A percentile compares a stretch with the other conserved stretches of the same genome.
These are phyloP conservation scores for Thalpophila matura DNA, from an alignment of 2,888 invertebrate species.

Conservation along the genomic window DNA sequence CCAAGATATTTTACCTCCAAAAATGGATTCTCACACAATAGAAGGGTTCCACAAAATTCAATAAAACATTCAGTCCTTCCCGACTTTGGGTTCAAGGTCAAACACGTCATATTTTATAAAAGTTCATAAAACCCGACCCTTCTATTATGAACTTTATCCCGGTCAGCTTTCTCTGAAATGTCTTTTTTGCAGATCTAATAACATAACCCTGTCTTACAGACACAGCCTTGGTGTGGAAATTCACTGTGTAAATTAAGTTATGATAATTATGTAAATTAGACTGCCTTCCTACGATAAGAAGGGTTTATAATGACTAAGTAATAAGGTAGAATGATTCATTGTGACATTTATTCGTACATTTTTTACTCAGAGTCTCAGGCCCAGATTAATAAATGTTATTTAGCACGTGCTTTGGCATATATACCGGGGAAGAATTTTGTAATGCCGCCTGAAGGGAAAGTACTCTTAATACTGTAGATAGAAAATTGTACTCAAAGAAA, in stretches of 20 bases:
- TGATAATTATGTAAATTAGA: neutral
- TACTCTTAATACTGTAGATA: too few species aligned
- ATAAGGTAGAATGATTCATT: too few species aligned
- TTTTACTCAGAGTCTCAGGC: too few species aligned
- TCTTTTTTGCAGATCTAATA: constrained; percentile 14
- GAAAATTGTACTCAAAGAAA: too few species aligned
- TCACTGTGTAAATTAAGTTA: neutral
- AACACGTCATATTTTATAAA: constrained; percentile 36
- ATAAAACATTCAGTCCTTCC: constrained; percentile 23
- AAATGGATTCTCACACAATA: constrained; percentile 19
- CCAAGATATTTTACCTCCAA: neutral
- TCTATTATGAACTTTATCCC: constrained; percentile 14
- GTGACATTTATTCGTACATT: too few species aligned
- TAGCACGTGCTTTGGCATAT: too few species aligned
- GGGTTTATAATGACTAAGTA: too few species aligned
- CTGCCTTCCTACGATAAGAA: neutral
- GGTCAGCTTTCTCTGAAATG: constrained; percentile 12
- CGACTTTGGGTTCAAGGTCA: constrained; percentile 15
- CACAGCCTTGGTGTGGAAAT: neutral
- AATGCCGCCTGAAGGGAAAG: too few species aligned
- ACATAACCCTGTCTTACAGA: neutral
- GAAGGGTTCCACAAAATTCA: constrained; percentile 12
- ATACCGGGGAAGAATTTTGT: too few species aligned
- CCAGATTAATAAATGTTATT: too few species aligned
- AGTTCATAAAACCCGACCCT: too few species aligned